Base-by-base conservation (phyloP, 2,113 vertebrate species). In the Pampusana beccarii region DNA sequence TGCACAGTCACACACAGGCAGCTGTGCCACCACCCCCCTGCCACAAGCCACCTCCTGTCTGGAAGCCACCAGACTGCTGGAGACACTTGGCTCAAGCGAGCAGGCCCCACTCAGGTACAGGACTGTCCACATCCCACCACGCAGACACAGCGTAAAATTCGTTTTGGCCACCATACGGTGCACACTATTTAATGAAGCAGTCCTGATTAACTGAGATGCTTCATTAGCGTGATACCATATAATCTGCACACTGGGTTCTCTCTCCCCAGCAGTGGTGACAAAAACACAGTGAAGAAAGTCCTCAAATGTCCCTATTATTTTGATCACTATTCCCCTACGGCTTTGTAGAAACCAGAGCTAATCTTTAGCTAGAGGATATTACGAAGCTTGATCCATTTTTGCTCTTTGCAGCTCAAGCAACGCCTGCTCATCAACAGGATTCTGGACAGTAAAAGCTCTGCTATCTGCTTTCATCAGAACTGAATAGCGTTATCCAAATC, bases 141-240 rank as follows among this genome's bases (percentile, higher is more conserved):
- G 5, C 14, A 65, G 38, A 11, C 15, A 38, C 0, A 2, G 13
- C 0, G 5, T 34, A 60, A 38, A 64, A 90, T 0, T 9, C 8
- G 44, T 33, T 71, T 6, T 83, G 82, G 64, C 31, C 50, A 48
- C 16, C 7, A 10, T 4, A 46, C 0, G 1, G 33, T 23, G 42
- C 20, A 5, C 4, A 1, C n/a, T 15, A 3, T 20, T 81, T 28
- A 34, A 28, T 8, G 34, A 38, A 70, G 14, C 0, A 0, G 42
- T 51, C 77, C 46, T 1, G 6, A 46, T 40, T 51, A 80, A 81
- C 56, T 25, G 23, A 50, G 42, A 50, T 0, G 56, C 10, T 15
- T 42, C 60, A 54, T 16, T 40, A 40, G 58, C 2, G 0, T n/a
- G 40, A 40, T 12, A 50, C 13, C 38, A 7, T 1, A 33, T 10